Base-by-base conservation (phyloP, 2,888 invertebrate species). In the Chaitophorus viminalis region DNA sequence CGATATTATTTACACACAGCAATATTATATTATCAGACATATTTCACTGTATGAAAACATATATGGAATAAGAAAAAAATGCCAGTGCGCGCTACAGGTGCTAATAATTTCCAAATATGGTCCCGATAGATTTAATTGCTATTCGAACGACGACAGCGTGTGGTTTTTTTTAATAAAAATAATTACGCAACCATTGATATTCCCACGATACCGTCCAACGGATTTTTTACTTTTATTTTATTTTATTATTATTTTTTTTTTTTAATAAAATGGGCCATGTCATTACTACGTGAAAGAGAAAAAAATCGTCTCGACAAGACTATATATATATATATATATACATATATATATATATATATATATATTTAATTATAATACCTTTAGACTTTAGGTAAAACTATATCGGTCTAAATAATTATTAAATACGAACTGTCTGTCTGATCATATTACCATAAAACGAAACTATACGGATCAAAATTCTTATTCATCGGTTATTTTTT, bases 81-180 rank as follows among this genome's bases (percentile, higher is more conserved):
- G 21, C 18, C 21, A 60, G 60, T 25, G 25, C 21, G 79, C 17
- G 79, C 79, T 46, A 4, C 65, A 11, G 39, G n/a, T 68, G 60
- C 39, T 36, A n/a, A n/a, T 79, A 29, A 65, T 65, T 79, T 65
- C 79, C 79, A 79, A 79, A 65, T 79, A 79, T 65, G 79, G 79
- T 79, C 65, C 11, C 29, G 60, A 60, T 79, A 18, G 21, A 29
- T 39, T 36, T n/a, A 39, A 39, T 79, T 29, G 65, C 79, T 79
- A 25, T 25, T 60, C 21, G 60, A 5, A 21, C 60, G 25, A 6
- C 52, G 52, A 0, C 17, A 46, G 76, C 18, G 46, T 0, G 18
- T 17, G 3, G 9, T 21, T 17, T 78, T 78, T 78, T 60, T 60
- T 36, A 9, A 39, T 9, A 39, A 39, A 6, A 78, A 68, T 70